Evolutionary conservation across 2,888 invertebrate genomes (phyloP), one percentile per base, ranked within the genome.

Genomic region (Lypha dubia): DNA sequence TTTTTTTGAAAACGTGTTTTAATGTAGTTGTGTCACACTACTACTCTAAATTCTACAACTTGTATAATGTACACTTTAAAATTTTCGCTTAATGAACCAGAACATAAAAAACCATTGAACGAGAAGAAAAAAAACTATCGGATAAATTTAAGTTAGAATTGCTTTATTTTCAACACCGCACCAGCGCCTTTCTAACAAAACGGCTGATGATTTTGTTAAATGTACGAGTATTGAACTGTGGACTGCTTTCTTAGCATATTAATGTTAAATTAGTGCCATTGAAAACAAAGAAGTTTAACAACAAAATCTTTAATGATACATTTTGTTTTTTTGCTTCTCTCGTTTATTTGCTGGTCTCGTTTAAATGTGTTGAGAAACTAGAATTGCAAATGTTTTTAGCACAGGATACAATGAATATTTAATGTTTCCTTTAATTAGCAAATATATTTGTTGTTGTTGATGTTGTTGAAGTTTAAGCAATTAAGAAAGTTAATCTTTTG

Each of bases 11-110:
- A 28, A 41, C 28, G 17, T 68, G 8, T 35, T 44, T 46, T 2
- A 49, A 28, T 38, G 51, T 28, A 38, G 28, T 71, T 24, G 28
- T 22, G 51, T 41, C 28, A 7, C 38, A n/a, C 3, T n/a, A 17
- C 28, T 38, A n/a, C 46, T 73, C 41, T 63, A 63, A 70, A 71
- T 63, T 53, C 35, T 79, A 22, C 32, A 24, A 44, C 53, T 56
- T 62, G 49, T 28, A 28, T 35, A 51, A 41, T 53, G 56, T 20
- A 62, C 62, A 62, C 63, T 73, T 68, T 67, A 67, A 83, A 73
- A 53, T 53, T 9, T 67, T 51, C 38, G 73, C 71, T 73, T 60
- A 83, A 83, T 83, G 77, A 83, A 83, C 35, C 77, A 60, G 77
- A 60, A 67, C 60, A 24, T 41, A n/a, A 73, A 71, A 77, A 63